Evolutionary conservation across 2,888 invertebrate genomes (phyloP), one percentile per base, ranked within the genome.

Genomic region (Ophion obscuratus): DNA sequence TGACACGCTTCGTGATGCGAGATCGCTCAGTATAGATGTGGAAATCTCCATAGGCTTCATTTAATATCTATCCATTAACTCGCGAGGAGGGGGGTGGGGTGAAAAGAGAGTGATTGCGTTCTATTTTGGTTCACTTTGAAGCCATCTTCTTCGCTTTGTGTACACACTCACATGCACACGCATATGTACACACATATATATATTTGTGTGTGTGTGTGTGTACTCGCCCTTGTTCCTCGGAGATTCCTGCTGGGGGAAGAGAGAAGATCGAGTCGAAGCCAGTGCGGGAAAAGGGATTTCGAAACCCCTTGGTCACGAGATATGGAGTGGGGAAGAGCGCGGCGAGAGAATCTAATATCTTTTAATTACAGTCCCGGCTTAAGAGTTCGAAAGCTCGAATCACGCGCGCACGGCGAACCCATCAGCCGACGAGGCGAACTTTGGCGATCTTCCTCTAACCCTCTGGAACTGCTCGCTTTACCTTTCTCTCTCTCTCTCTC

Each of bases 301-400:
- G 59, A 81, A 79, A 75, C 78, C 79, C 77, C 59, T 70, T 82
- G 70, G 79, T 47, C 40, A 59, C 47, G 57, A 20, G 64, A 64
- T 27, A 40, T 27, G 70, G 74, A 76, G 59, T 68, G 61, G 66
- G 68, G 20, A 73, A 24, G 70, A 40, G 78, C 47, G 47, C 47
- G 47, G 85, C 85, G 75, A 75, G 85, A 83, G 85, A 80, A 85
- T 83, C 85, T 85, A 85, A 85, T 85, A 85, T 85, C 85, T 85
- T 85, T 85, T 85, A 85, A 85, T 85, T 85, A 85, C 76, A 85
- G 79, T 76, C 66, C 66, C 80, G 80, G 85, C 85, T 85, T 85
- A 85, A 85, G 85, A 85, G 85, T 85, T 85, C 85, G 85, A 85
- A 85, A 85, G 85, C 85, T 85, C 82, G 85, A 85, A 85, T 85